Percentiles rank a stretch among this genome's conserved stretches.
Evolutionary conservation across 2,113 vertebrate genomes (phyloP).

Genomic region (Gymnarchus niloticus): DNA sequence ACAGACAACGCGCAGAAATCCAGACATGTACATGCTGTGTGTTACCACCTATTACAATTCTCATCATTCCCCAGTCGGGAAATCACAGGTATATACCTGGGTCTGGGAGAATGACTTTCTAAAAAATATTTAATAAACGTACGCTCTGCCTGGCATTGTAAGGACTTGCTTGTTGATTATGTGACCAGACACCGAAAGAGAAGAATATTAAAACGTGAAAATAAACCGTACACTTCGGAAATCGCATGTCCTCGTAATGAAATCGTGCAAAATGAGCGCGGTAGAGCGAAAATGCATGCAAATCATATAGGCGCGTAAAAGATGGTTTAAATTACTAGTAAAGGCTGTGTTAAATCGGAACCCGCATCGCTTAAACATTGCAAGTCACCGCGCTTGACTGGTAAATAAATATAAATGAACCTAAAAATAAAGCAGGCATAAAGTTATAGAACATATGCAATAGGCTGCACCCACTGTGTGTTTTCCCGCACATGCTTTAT

Average conservation of each 20-base stretch:
- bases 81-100: background rate
- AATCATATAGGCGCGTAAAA: conserved; percentile 30
- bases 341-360: conserved; percentile 47
- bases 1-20: background rate
- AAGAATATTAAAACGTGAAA: conserved; percentile 26
- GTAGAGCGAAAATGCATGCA: conserved; percentile 21
- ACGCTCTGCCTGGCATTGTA: background rate
- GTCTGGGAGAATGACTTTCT: background rate
- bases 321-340: conserved; percentile 26
- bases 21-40: background rate
- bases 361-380: conserved; percentile 54
- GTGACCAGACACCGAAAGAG: background rate
- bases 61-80: background rate
- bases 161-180: background rate
- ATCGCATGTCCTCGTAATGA: conserved; percentile 32
- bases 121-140: conserved; percentile 3
- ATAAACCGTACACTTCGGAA: background rate
- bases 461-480: conserved; percentile 44
- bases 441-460: conserved; percentile 32
- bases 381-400: conserved; percentile 48
- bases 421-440: conserved; percentile 23
- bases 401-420: conserved; percentile 45
- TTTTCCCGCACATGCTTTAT: conserved; percentile 45
- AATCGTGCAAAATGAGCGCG: conserved; percentile 35
- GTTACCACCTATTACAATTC: background rate